A percentile compares a stretch with the other conserved stretches of the same genome.
phyloP scores from a whole-genome alignment of 2,888 invertebrate species.

The Netelia virgata region DNA sequence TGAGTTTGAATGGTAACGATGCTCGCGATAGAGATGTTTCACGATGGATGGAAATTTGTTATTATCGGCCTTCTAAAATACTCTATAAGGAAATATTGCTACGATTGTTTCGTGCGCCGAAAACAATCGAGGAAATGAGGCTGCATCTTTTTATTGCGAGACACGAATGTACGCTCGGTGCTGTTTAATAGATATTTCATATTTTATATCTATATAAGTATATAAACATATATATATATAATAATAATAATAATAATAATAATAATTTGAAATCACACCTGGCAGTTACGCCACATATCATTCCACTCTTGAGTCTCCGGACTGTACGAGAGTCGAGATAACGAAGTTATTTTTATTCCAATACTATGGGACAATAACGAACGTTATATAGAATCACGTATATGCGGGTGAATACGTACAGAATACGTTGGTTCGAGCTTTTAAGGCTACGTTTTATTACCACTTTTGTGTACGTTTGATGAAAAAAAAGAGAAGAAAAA shows the following conservation, averaged over 20 bases:
- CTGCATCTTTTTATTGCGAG: neutral
- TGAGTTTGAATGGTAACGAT: neutral
- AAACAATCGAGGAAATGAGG: neutral
- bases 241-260: too few relatives aligned
- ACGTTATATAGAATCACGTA: neutral
- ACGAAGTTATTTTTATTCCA: conserved; percentile 49
- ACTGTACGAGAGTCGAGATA: conserved; percentile 43
- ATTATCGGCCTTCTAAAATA: too few relatives aligned
- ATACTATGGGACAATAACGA: conserved; percentile 11
- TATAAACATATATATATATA: neutral
- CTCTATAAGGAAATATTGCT: too few relatives aligned
- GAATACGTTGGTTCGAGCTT: neutral
- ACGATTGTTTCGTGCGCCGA: neutral
- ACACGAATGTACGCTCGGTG: neutral
- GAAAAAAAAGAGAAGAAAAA: neutral
- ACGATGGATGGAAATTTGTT: too few relatives aligned
- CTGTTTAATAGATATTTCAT: neutral
- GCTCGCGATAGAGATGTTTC: too few relatives aligned
- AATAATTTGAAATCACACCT: neutral
- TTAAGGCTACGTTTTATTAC: neutral
- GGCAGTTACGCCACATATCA: neutral
- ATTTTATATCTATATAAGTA: conserved; percentile 5
- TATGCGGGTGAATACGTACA: neutral
- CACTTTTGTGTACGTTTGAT: conserved; percentile 23
- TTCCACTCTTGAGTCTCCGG: neutral